A percentile compares a stretch with the other conserved stretches of the same genome.
Evolutionary conservation across 2,888 invertebrate genomes (phyloP).

Genomic region (Hydroisotoma schaefferi): DNA sequence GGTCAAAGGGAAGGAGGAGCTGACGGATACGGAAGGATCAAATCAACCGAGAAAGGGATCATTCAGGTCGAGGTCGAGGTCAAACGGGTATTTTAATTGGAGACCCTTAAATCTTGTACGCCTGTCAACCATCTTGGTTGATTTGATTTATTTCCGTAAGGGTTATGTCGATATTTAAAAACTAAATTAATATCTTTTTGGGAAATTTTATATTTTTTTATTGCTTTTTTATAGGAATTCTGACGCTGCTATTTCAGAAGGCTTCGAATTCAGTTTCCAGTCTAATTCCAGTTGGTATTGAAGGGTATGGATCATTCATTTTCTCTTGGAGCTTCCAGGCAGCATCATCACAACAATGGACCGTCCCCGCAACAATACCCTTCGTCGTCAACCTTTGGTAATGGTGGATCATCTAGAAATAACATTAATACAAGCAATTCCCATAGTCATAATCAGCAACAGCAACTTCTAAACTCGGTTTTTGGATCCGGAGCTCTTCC

Average conservation of each 20-base stretch:
- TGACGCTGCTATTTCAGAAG: not conserved
- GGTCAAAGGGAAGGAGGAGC: not conserved
- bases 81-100: constrained; percentile 21
- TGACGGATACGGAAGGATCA: constrained; percentile 14
- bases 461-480: constrained; percentile 10
- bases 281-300: not conserved
- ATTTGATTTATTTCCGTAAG: constrained; percentile 26
- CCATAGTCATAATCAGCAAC: constrained; percentile 7
- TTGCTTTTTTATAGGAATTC: not conserved
- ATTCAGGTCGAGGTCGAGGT: constrained; percentile 20
- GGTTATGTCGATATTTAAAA: not conserved
- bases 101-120: constrained; percentile 22
- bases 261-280: too few relatives aligned
- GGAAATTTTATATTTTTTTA: not conserved
- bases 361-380: constrained; percentile 16
- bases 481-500: constrained; percentile 4
- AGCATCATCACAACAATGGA: constrained; percentile 23
- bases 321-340: constrained; percentile 30
- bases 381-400: constrained; percentile 14
- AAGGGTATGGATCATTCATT: constrained; percentile 39
- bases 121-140: constrained; percentile 33
- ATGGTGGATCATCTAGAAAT: constrained; percentile 5
- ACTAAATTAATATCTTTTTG: too few relatives aligned
- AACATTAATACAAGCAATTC: constrained; percentile 10
- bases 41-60: constrained; percentile 31